Conservation (phyloP, 2,888 invertebrate genomes). For the Rambutsinella grinnellia region DNA sequence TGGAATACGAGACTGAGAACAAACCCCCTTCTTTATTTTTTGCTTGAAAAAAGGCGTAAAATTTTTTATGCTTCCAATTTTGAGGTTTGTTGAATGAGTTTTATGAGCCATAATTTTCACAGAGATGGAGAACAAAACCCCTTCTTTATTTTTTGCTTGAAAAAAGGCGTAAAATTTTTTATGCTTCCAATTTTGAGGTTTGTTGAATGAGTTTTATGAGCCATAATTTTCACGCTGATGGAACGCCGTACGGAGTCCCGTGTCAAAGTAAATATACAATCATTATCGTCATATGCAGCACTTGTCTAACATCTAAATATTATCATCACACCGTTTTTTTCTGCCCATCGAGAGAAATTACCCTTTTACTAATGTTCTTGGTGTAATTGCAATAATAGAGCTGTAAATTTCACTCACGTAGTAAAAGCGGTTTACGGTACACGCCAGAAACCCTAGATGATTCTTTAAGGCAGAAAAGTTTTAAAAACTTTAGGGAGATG, state of each 20-base stretch:
- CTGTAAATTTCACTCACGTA: background rate
- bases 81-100: constrained; percentile 61
- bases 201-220: constrained; percentile 64
- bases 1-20: too few species aligned
- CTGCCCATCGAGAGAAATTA: background rate
- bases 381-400: background rate
- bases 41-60: constrained; percentile 41
- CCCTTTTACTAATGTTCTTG: background rate
- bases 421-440: too few species aligned
- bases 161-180: constrained; percentile 55
- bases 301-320: background rate
- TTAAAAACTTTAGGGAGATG: background rate
- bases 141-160: constrained; percentile 23
- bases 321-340: background rate
- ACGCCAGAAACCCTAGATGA: too few species aligned
- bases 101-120: constrained; percentile 66
- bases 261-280: constrained; percentile 61
- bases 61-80: constrained; percentile 59
- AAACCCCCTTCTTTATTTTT: too few species aligned
- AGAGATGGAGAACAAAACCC: too few species aligned
- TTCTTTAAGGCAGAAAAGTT: too few species aligned
- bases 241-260: constrained; percentile 17
- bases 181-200: constrained; percentile 56
- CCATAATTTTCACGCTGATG: constrained; percentile 64
- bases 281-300: background rate